Evolutionary conservation across 2,888 invertebrate species (phyloP).

Genomic region (Aphidius colemani): DNA sequence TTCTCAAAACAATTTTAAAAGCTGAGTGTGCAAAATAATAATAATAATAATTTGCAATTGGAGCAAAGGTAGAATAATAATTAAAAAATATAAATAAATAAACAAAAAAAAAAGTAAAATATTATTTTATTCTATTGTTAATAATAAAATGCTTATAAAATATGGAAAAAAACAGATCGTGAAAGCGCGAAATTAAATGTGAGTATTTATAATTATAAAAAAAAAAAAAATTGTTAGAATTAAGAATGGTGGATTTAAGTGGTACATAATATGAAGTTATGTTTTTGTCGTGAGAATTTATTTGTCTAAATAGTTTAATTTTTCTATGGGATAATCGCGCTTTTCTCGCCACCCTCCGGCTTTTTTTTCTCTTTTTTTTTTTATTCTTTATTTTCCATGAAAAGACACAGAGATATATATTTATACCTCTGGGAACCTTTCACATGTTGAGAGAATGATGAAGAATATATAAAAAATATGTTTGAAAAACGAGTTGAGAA

Average conservation of each 20-base stretch:
- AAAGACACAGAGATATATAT: too few species aligned
- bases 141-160: conserved; percentile 15
- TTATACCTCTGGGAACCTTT: conserved; percentile 20
- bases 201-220: conserved; percentile 15
- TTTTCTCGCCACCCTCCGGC: conserved; percentile 21
- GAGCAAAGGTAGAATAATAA: not conserved
- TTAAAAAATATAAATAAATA: too few species aligned
- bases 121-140: not conserved
- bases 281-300: conserved; percentile 23
- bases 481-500: not conserved
- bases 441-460: conserved; percentile 12
- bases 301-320: not conserved
- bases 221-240: conserved; percentile 2
- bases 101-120: not conserved
- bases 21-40: too few species aligned
- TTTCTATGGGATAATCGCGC: conserved; percentile 19
- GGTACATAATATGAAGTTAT: not conserved
- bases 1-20: too few species aligned
- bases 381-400: not conserved
- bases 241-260: not conserved
- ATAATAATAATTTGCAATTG: not conserved
- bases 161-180: conserved; percentile 6
- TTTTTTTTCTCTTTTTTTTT: conserved; percentile 12
- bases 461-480: too few species aligned
- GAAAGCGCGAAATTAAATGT: conserved; percentile 20